Evolutionary conservation across 1,140 invertebrate genomes (phyloP), one percentile per base, ranked within the genome.

Genomic region (Anadara kagoshimensis): DNA sequence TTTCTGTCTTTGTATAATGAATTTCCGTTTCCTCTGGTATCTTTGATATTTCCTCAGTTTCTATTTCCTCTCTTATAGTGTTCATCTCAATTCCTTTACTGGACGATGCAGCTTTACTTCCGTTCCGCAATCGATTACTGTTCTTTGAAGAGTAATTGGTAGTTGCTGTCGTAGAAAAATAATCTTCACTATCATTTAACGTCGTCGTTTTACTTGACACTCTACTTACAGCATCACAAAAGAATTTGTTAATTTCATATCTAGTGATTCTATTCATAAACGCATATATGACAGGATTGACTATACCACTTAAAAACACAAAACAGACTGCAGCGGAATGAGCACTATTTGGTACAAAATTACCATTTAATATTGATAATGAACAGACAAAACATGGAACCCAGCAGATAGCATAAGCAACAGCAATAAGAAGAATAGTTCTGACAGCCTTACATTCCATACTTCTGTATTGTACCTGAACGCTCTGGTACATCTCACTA

Each of bases 221-320:
- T 18, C 66, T 73, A 12, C 43, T 61, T 0, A 26, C 47, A n/a
- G 54, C 66, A 45, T 78, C 74, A 47, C 78, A 74, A 45, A 78
- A 79, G 53, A 82, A 81, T 62, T 76, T 80, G 24, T 72, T 73
- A 12, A 84, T 78, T 51, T 84, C 81, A 29, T 71, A 72, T 12
- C 83, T 73, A 18, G 74, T 82, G 0, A 79, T 72, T 16, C 80
- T 70, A 66, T 84, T 84, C 80, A 84, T 82, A 49, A 82, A 84
- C 0, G 73, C 83, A 57, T 83, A 84, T 51, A 84, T 81, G 5
- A 84, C 68, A 1, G 81, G 81, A 68, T 84, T 81, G 1, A 84
- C 53, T 26, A 77, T 70, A 20, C 78, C 73, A 24, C 73, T 77
- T 5, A 76, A 65, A 54, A 79, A 81, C 10, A 82, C 47, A 49